These are phyloP conservation scores for Peromyscus attwateri DNA, from an alignment of 2,797 vertebrate genomes.

Conservation along the genomic window DNA sequence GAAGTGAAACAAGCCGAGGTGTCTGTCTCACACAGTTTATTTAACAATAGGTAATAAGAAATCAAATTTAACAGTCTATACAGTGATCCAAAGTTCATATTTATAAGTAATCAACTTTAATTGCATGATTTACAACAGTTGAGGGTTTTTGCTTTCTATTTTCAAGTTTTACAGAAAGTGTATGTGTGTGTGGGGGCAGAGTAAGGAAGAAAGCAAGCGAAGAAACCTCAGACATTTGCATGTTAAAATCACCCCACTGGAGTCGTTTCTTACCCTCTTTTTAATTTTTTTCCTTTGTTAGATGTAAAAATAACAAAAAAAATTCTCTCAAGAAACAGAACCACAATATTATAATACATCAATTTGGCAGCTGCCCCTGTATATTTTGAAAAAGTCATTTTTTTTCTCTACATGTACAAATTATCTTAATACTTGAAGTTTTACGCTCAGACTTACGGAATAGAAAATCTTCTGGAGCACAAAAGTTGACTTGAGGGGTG, in stretches of 20 bases:
- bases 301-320: constrained; percentile 93
- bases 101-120: constrained; percentile 93
- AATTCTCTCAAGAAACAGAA: constrained; percentile 91
- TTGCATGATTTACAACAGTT: constrained; percentile 93
- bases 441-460: constrained; percentile 90
- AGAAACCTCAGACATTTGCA: constrained; percentile 88
- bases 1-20: constrained; percentile 83
- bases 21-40: constrained; percentile 94
- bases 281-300: constrained; percentile 89
- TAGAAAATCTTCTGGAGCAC: constrained; percentile 92
- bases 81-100: constrained; percentile 93
- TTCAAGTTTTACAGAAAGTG: constrained; percentile 92
- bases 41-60: constrained; percentile 94
- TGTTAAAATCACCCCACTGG: constrained; percentile 89
- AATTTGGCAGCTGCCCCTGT: constrained; percentile 92
- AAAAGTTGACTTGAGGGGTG: constrained; percentile 90
- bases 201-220: constrained; percentile 88
- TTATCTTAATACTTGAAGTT: constrained; percentile 92
- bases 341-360: constrained; percentile 92
- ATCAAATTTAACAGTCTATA: constrained; percentile 94
- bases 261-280: constrained; percentile 91
- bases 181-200: constrained; percentile 83
- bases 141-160: constrained; percentile 92
- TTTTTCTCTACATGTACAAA: constrained; percentile 92
- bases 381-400: constrained; percentile 91